Evolutionary conservation across 2,113 vertebrate genomes (phyloP), one percentile per base, ranked within the genome.

Genomic region (Cyanoderma ruficeps): DNA sequence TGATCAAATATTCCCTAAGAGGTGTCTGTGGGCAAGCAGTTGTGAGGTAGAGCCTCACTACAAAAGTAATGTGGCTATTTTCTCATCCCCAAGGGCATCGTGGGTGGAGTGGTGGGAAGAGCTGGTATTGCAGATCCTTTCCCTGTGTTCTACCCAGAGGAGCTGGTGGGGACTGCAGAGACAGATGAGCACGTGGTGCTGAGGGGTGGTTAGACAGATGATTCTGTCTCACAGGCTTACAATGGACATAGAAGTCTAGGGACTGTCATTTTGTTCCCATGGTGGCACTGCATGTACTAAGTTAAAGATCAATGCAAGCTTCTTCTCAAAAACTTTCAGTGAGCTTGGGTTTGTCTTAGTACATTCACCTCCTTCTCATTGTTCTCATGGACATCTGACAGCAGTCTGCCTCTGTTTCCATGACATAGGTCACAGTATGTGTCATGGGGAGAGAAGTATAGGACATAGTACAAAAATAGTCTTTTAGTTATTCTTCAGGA

Each of bases 371-470:
- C 39, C 72, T 93, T 95, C 39, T 22, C 3, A 7, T 84, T 96
- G 71, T 84, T 93, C 92, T 89, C 87, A 92, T 72, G 69, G 50
- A 78, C 42, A 60, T 82, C 50, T 83, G 52, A 88, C 42, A 94
- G 52, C 52, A 82, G 59, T 21, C 61, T 76, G 74, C 47, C 67
- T 77, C 83, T 55, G 17, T 85, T 87, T 94, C 94, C 47, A 30
- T 56, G 61, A 61, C 83, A 91, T 5, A 77, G 77, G 69, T 93
- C 96, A 88, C 22, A 42, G 68, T 42, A 46, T 41, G 60, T 93
- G 77, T 70, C 78, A 61, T 37, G 19, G 44, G 53, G 88, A 93
- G 70, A 67, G 15, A 94, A 89, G 60, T 49, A 75, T 31, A 95
- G 76, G 83, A 49, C 85, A 49, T 18, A 81, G 27, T 30, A 88